Conservation (phyloP, 2,113 vertebrate genomes). For the Redunca redunca region DNA sequence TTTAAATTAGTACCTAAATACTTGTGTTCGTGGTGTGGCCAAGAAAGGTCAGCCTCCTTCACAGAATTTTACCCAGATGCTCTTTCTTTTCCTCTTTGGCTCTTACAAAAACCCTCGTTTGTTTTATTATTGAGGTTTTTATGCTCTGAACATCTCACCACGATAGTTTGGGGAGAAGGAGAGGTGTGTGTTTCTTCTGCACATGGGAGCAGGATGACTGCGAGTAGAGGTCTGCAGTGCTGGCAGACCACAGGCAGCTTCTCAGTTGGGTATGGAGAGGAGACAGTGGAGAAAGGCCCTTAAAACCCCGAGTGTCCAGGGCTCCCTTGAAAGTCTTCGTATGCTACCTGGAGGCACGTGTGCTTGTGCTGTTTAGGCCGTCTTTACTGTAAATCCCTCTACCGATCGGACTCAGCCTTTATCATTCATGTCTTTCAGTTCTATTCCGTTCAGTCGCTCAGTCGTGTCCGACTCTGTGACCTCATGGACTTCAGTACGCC, state of each 20-base stretch:
- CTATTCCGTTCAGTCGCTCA: background rate
- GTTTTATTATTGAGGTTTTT: background rate
- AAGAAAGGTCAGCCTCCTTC: background rate
- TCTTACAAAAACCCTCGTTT: background rate
- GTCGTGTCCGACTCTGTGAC: background rate
- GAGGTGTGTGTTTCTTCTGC: background rate
- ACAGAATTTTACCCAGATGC: background rate
- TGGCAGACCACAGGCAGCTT: background rate
- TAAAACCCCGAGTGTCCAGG: background rate
- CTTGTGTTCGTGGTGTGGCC: background rate
- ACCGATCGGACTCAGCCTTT: background rate
- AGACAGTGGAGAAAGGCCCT: background rate
- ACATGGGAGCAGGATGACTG: background rate
- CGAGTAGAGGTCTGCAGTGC: background rate
- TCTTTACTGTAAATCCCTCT: background rate
- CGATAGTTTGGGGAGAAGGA: background rate
- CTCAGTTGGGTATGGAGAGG: background rate
- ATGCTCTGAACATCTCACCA: background rate
- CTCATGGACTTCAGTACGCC: background rate
- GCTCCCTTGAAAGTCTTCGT: background rate
- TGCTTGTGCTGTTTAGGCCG: background rate
- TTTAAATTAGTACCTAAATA: background rate
- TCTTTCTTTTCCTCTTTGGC: background rate
- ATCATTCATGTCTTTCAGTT: background rate
- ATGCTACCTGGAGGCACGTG: background rate